A percentile compares a stretch with the other conserved stretches of the same genome.
These are phyloP conservation scores for Mycalesis mineus DNA, from an alignment of 2,888 invertebrate species.

Conservation along the genomic window DNA sequence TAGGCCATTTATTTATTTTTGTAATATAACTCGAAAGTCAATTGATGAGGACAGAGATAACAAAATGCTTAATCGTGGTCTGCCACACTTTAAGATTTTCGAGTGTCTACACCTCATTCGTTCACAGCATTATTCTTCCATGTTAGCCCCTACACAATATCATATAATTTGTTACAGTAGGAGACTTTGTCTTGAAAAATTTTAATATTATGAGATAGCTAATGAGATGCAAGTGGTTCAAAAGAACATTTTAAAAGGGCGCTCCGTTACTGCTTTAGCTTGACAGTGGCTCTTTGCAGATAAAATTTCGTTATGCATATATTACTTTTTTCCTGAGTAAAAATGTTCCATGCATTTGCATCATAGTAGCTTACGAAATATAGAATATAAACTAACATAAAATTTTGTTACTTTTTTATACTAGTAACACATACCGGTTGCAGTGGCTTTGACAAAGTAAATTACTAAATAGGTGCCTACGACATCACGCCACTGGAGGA, in stretches of 20 bases:
- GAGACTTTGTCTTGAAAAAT: not conserved
- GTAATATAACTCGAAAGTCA: too few species aligned
- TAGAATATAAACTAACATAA: not conserved
- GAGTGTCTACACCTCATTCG: too few species aligned
- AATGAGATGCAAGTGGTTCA: slow-evolving; percentile 8
- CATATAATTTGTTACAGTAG: not conserved
- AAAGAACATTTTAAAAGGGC: slow-evolving; percentile 4
- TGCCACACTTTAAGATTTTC: too few species aligned
- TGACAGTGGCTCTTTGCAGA: slow-evolving; percentile 2
- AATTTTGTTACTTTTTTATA: not conserved
- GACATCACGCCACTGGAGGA: too few species aligned
- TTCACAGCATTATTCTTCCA: too few species aligned
- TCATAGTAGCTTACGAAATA: not conserved
- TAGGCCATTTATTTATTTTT: too few species aligned
- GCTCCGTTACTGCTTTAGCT: slow-evolving; percentile 5
- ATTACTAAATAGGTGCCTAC: too few species aligned
- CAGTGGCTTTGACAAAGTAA: too few species aligned
- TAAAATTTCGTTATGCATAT: slow-evolving; percentile 2
- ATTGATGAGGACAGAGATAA: too few species aligned
- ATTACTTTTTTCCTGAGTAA: not conserved
- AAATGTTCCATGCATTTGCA: slow-evolving; percentile 3
- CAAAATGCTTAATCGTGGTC: too few species aligned
- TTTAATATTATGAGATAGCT: slow-evolving; percentile 3
- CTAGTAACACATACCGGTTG: too few species aligned
- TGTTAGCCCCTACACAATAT: too few species aligned